Conservation (phyloP, 2,113 vertebrate species). For the Calyptomena viridis region DNA sequence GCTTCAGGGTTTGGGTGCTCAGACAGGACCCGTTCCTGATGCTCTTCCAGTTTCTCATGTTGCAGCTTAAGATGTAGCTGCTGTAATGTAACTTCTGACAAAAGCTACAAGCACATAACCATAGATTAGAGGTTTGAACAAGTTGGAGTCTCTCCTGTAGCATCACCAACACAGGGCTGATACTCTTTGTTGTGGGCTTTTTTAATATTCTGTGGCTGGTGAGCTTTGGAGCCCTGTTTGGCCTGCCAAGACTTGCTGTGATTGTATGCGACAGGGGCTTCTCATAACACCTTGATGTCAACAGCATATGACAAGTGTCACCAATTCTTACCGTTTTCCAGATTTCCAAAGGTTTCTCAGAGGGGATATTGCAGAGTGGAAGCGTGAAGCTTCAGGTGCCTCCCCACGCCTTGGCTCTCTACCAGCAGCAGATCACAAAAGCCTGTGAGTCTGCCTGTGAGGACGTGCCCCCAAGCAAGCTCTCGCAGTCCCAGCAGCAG, state of each 20-base stretch:
- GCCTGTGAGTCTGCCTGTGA: constrained; percentile 88
- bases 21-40: not conserved
- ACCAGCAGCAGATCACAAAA: constrained; percentile 93
- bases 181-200: not conserved
- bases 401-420: constrained; percentile 76
- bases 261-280: not conserved
- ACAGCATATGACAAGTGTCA: rapidly evolving
- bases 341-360: constrained; percentile 76
- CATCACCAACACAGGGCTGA: not conserved
- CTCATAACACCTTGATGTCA: not conserved
- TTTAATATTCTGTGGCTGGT: not conserved
- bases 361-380: constrained; percentile 71
- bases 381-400: constrained; percentile 72
- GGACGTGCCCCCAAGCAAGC: constrained; percentile 59
- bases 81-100: not conserved
- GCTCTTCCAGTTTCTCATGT: not conserved
- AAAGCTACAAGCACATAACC: not conserved
- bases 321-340: constrained; percentile 8
- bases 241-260: not conserved
- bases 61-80: not conserved
- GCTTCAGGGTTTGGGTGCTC: not conserved
- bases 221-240: not conserved
- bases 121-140: not conserved
- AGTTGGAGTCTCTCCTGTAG: not conserved
- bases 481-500: constrained; percentile 65